phyloP scores from a whole-genome alignment of 2,888 invertebrate species.

The Temnothorax unifasciatus region DNA sequence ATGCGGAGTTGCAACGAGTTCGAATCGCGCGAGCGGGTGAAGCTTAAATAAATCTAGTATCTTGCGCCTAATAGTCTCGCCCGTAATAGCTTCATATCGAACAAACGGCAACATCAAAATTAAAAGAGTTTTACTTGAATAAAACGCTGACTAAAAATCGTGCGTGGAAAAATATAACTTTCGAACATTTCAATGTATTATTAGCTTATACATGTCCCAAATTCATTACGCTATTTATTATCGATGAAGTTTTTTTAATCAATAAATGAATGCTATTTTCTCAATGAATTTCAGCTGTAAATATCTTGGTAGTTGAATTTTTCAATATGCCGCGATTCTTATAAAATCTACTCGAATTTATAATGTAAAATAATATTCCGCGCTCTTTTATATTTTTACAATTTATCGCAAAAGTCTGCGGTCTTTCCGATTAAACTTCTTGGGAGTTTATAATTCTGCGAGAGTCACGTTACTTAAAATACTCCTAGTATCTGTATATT shows the following conservation, averaged over 20 bases:
- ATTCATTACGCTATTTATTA: background rate
- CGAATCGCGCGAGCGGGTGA: background rate
- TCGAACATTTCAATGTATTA: background rate
- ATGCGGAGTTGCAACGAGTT: background rate
- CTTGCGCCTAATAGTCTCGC: background rate
- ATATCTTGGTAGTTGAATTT: background rate
- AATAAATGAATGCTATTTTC: background rate
- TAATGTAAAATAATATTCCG: background rate
- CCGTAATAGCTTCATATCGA: slow-evolving; percentile 16
- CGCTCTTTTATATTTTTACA: background rate
- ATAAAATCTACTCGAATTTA: background rate
- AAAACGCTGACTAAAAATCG: background rate
- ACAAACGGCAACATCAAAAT: background rate
- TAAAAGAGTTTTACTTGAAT: background rate
- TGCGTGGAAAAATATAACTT: slow-evolving; percentile 8
- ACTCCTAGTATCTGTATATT: slow-evolving; percentile 43
- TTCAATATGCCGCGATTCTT: background rate
- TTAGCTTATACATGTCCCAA: background rate
- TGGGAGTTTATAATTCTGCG: background rate
- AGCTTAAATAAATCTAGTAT: slow-evolving; percentile 30
- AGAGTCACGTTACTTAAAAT: slow-evolving; percentile 13
- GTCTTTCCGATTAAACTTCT: background rate
- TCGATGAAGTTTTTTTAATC: background rate
- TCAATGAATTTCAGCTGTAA: background rate
- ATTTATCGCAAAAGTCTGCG: background rate